These are phyloP conservation scores for Meiosimyza platycephala DNA, from an alignment of 2,888 invertebrate genomes.

Conservation along the genomic window DNA sequence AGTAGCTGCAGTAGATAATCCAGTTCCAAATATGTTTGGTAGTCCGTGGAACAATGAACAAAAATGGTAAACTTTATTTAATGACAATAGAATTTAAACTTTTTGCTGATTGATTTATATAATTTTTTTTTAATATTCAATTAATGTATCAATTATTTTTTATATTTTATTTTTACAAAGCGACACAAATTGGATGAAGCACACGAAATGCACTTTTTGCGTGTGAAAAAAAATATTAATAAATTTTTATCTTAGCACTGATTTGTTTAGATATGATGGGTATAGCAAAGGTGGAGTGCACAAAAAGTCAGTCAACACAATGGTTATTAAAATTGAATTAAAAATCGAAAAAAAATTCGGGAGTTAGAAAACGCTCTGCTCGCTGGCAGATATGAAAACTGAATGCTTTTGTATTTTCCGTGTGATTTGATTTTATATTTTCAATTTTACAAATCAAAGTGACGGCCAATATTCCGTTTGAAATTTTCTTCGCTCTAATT, in stretches of 20 bases:
- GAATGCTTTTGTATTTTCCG: conserved; percentile 54
- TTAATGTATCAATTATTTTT: no score
- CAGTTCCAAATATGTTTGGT: neutral
- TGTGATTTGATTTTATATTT: conserved; percentile 55
- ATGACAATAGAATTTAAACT: no score
- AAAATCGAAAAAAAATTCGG: conserved; percentile 2
- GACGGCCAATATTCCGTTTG: conserved; percentile 8
- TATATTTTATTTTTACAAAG: no score
- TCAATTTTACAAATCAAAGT: conserved; percentile 44
- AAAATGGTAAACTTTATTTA: no score
- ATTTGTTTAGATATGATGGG: no score
- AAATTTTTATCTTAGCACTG: no score
- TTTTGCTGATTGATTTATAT: no score
- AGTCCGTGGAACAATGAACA: no score
- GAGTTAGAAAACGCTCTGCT: conserved; percentile 43
- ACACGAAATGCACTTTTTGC: no score
- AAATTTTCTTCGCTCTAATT: conserved; percentile 4
- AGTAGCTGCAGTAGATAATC: neutral
- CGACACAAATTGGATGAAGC: no score
- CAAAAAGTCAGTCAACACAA: conserved; percentile 10
- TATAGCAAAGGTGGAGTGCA: neutral
- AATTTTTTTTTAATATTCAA: no score
- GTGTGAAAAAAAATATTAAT: no score
- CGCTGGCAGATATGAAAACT: conserved; percentile 54
- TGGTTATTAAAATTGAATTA: neutral